Evolutionary conservation across 2,113 vertebrate species (phyloP).

Genomic region (Pimephales promelas): DNA sequence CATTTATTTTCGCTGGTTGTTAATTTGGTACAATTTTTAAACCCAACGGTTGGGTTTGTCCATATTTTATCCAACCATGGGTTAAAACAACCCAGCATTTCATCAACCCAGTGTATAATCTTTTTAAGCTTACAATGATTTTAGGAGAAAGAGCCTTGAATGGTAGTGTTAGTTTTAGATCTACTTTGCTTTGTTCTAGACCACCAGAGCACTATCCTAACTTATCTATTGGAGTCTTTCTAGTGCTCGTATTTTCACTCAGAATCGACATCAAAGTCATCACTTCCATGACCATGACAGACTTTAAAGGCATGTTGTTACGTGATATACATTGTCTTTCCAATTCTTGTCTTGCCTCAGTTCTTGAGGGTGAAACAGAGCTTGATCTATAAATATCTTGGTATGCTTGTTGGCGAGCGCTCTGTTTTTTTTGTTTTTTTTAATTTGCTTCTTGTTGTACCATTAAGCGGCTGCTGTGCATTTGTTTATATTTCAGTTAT

Average conservation of each 20-base stretch:
- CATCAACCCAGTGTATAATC: too few relatives aligned
- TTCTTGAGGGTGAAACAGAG: not conserved
- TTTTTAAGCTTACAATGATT: too few relatives aligned
- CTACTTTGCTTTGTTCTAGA: not conserved
- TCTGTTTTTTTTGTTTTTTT: fast-evolving
- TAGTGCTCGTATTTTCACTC: not conserved
- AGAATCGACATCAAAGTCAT: not conserved
- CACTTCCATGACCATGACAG: not conserved
- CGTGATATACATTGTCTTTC: not conserved
- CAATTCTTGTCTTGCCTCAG: not conserved
- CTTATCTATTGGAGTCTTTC: not conserved
- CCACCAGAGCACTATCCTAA: not conserved
- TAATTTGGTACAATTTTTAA: too few relatives aligned
- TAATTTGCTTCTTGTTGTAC: not conserved
- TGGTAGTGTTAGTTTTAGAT: too few relatives aligned
- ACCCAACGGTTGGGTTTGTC: too few relatives aligned
- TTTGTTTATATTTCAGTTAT: too few relatives aligned
- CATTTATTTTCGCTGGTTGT: too few relatives aligned
- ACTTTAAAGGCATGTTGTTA: not conserved
- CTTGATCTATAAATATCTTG: not conserved
- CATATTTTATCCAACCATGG: too few relatives aligned
- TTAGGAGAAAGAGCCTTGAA: too few relatives aligned
- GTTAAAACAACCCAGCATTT: too few relatives aligned
- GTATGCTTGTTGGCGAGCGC: not conserved
- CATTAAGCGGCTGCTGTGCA: not conserved